Base-by-base conservation (phyloP, 1,140 invertebrate species). In the Drosophila triauraria region DNA sequence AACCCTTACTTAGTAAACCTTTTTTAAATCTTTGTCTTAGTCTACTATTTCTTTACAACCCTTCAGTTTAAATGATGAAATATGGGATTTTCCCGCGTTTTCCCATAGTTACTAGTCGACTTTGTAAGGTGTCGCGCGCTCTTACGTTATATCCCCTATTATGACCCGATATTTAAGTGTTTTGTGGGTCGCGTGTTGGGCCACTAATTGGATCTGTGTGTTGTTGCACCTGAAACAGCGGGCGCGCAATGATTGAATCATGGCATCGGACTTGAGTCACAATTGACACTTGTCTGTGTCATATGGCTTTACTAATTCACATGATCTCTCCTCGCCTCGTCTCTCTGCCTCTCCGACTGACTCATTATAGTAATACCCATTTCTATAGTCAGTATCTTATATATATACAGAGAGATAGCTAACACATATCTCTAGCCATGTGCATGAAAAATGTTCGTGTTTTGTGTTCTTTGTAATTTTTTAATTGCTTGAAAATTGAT, bases 401-500 rank as follows among this genome's bases (percentile, higher is more conserved):
- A 32, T 20, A n/a, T 50, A 38, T 6, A 38, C 1, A 43, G 15
- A 62, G 27, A 54, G 43, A 38, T 23, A 8, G 9, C 44, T 46
- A 65, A 58, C 27, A 57, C 20, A 58, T 42, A 71, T 40, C 20
- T 42, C 32, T 47, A 7, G 57, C 65, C 65, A 65, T 67, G 61
- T 53, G 61, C 43, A 48, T 23, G 42, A 58, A 42, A 54, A 46
- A 43, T 54, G 51, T 60, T 79, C 43, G 44, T 44, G 47, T 75
- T 84, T 78, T 72, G 80, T 87, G 72, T 87, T 88, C 65, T 67
- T 88, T 47, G 85, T 84, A 88, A 84, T 74, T 74, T 70, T 88
- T 87, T 87, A 87, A 87, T 87, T 80, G 84, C 83, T 77, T 48
- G 71, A 77, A 88, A 87, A 87, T 84, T 87, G 77, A 87, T 84